These are phyloP conservation scores for Valencia hispanica DNA, from an alignment of 2,797 vertebrate genomes.

Conservation along the genomic window DNA sequence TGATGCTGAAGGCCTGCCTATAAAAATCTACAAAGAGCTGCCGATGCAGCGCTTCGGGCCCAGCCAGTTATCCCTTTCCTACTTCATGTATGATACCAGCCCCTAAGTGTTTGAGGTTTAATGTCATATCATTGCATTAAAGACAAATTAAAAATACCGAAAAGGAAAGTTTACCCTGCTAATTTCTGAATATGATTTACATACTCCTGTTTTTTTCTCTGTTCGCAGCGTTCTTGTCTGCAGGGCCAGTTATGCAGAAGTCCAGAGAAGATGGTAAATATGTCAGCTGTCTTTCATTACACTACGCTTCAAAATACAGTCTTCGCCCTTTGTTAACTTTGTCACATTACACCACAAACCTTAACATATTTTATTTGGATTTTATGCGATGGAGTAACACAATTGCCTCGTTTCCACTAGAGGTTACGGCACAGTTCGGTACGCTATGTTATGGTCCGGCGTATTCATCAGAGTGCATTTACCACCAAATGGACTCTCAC, in stretches of 20 bases:
- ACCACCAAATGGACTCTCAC: no score
- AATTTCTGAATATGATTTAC: conserved; percentile 24
- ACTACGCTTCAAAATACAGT: background rate
- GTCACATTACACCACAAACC: background rate
- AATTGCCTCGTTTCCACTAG: no score
- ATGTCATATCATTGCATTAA: conserved; percentile 51
- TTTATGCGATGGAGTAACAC: background rate
- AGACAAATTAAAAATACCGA: conserved; percentile 26
- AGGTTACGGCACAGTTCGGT: no score
- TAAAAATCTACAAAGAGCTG: conserved; percentile 78
- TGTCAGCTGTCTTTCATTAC: background rate
- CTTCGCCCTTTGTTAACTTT: no score
- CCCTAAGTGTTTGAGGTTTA: conserved; percentile 59
- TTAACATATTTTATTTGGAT: background rate
- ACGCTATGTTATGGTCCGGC: no score
- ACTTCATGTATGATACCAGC: conserved; percentile 43
- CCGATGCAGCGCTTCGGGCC: conserved; percentile 46
- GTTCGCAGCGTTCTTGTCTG: conserved; percentile 73
- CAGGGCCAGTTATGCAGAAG: conserved; percentile 70
- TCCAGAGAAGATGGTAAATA: conserved; percentile 74
- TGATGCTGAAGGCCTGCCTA: conserved; percentile 58
- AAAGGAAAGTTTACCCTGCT: conserved; percentile 42
- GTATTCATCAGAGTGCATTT: no score
- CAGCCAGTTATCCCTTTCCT: conserved; percentile 58
- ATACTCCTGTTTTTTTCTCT: conserved; percentile 36